Base-by-base conservation (phyloP, 2,888 invertebrate species). In the Plebejus melissa region DNA sequence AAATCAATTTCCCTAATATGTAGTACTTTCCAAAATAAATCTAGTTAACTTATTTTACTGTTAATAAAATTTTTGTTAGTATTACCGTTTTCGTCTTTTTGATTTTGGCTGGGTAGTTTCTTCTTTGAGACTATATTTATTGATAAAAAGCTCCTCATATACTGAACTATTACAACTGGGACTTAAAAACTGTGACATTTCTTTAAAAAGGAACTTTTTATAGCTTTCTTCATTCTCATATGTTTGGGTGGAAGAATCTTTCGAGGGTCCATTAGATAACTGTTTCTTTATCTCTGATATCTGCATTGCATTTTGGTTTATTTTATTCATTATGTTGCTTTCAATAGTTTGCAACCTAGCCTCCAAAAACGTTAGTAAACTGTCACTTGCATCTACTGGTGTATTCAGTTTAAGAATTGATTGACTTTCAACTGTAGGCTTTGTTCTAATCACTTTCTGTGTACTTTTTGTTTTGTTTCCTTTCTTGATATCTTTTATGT, bases 101-200 rank as follows among this genome's bases (percentile, higher is more conserved):
- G 81, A 16, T 16, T 36, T 71, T 11, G 65, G 65, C 13, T 32
- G 32, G 6, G 16, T 32, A 32, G 60, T 74, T 1, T 77, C 75
- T 46, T 65, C 72, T 6, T 75, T 81, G 60, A 81, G 78, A 65
- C 79, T 78, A 83, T 78, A 86, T 79, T 87, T 86, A 81, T 88
- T 86, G 60, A 91, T 83, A 79, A 93, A 93, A 41, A 93, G 83
- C 82, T 93, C 93, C 82, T 93, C 91, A 83, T 88, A 93, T 70
- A 93, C 76, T 78, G 86, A 80, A 81, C 86, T 90, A 77, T 88
- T 92, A 13, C 86, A 80, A 74, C 83, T 82, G 41, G 88, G 83
- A 77, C 87, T 90, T 76, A 93, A 83, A 83, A 84, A 93, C 78
- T 87, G 83, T 3, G 93, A 91, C 80, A 93, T 87, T 83, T 93